These are phyloP conservation scores for Discoglossus pictus DNA, from an alignment of 2,797 vertebrate species.

Conservation along the genomic window DNA sequence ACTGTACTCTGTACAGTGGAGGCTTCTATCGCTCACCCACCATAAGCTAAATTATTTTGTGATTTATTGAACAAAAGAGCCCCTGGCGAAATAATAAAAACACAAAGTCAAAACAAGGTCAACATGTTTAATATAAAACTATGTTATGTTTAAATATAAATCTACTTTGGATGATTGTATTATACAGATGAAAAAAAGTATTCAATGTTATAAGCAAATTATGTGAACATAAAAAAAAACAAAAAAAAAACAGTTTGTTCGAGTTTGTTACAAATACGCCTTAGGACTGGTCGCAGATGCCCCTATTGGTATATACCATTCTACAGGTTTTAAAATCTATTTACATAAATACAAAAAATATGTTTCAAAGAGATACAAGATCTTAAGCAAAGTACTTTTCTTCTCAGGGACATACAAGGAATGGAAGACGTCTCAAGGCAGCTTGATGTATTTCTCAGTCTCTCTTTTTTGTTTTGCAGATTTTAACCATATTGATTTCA, in stretches of 20 bases:
- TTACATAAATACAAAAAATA: neutral
- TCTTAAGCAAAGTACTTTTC: neutral
- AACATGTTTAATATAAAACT: conserved; percentile 36
- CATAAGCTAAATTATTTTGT: too few species aligned
- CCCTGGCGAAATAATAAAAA: neutral
- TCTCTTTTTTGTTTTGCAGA: too few species aligned
- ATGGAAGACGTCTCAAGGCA: too few species aligned
- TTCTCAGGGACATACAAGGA: neutral
- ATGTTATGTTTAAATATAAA: conserved; percentile 38
- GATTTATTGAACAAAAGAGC: neutral
- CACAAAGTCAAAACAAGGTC: neutral
- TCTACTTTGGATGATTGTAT: conserved; percentile 2
- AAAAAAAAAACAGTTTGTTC: too few species aligned
- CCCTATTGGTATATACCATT: neutral
- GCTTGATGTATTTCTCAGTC: too few species aligned
- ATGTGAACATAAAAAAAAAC: neutral
- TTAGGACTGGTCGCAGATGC: conserved; percentile 1
- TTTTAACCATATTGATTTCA: too few species aligned
- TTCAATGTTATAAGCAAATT: conserved; percentile 22
- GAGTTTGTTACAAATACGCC: conserved; percentile 1
- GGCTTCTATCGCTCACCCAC: too few species aligned
- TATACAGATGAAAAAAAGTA: conserved; percentile 15
- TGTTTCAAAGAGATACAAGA: too few species aligned
- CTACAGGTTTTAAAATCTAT: neutral
- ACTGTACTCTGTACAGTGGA: too few species aligned